These are phyloP conservation scores for Agrochola circellaris DNA, from an alignment of 2,888 invertebrate genomes.

Conservation along the genomic window DNA sequence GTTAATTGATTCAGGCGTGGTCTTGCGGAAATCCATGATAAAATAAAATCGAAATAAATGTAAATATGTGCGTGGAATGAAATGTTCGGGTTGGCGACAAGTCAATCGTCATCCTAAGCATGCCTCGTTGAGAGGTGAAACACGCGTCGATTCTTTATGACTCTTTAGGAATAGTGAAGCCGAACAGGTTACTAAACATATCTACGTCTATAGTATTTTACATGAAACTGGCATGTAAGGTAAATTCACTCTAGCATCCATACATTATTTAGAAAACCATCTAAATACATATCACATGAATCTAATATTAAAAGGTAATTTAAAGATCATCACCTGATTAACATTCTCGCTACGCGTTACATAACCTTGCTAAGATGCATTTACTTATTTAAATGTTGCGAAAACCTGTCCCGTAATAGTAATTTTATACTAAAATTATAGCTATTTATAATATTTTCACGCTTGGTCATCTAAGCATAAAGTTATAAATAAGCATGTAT, in stretches of 20 bases:
- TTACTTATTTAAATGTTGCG: conserved; percentile 30
- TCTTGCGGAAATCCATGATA: too few relatives aligned
- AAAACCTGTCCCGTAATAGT: conserved; percentile 16
- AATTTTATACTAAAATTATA: conserved; percentile 1
- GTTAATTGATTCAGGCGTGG: too few relatives aligned
- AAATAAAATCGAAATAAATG: too few relatives aligned
- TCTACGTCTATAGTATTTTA: too few relatives aligned
- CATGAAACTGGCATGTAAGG: not conserved
- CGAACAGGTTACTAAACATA: too few relatives aligned
- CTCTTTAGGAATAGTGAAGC: too few relatives aligned
- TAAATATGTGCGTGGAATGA: too few relatives aligned
- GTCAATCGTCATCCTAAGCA: too few relatives aligned
- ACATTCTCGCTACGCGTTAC: conserved; percentile 18
- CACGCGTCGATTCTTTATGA: too few relatives aligned
- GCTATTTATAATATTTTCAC: conserved; percentile 19
- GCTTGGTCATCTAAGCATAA: conserved; percentile 15
- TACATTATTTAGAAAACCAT: not conserved
- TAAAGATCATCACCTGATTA: conserved; percentile 7
- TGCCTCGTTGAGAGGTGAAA: too few relatives aligned
- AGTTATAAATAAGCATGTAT: conserved; percentile 15
- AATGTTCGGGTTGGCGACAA: too few relatives aligned
- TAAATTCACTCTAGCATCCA: not conserved
- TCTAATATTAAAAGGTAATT: not conserved
- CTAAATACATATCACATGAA: not conserved
- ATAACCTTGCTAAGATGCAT: not conserved